Conservation (phyloP, 2,113 vertebrate genomes). For the Arizona elegans region DNA sequence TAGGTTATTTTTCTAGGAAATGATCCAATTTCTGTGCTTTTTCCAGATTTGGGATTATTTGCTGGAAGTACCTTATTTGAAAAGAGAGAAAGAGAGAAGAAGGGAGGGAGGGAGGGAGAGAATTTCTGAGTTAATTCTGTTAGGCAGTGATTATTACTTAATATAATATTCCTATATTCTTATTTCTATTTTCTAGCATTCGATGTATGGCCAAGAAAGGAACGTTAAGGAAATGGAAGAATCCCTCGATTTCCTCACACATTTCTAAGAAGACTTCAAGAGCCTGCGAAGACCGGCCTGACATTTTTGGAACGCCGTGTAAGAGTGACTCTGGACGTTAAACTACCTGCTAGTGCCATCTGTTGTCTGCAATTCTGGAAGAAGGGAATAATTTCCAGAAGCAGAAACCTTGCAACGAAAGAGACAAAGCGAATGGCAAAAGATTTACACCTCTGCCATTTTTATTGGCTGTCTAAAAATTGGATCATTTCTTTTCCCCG, state of each 20-base stretch:
- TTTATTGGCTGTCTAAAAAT: neutral
- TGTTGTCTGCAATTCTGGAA: conserved; percentile 16
- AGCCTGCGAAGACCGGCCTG: neutral
- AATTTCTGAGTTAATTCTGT: neutral
- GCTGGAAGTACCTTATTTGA: conserved; percentile 10
- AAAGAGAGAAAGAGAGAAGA: neutral
- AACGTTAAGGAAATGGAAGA: neutral
- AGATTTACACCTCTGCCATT: neutral
- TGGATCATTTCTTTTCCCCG: neutral
- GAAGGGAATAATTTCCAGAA: conserved; percentile 59
- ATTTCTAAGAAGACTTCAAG: neutral
- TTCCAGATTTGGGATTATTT: neutral
- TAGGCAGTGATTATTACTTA: conserved; percentile 13
- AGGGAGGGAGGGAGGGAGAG: neutral
- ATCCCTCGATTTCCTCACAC: neutral
- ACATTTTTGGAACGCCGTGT: neutral
- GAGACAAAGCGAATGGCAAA: neutral
- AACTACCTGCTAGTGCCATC: conserved; percentile 62
- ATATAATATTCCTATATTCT: conserved; percentile 18
- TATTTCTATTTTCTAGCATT: neutral
- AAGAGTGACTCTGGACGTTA: neutral
- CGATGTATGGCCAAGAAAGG: neutral
- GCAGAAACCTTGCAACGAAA: accelerated
- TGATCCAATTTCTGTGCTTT: neutral
- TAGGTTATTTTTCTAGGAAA: neutral